Evolutionary conservation across 2,888 invertebrate genomes (phyloP), one percentile per base, ranked within the genome.

Genomic region (Ophion slaviceki): DNA sequence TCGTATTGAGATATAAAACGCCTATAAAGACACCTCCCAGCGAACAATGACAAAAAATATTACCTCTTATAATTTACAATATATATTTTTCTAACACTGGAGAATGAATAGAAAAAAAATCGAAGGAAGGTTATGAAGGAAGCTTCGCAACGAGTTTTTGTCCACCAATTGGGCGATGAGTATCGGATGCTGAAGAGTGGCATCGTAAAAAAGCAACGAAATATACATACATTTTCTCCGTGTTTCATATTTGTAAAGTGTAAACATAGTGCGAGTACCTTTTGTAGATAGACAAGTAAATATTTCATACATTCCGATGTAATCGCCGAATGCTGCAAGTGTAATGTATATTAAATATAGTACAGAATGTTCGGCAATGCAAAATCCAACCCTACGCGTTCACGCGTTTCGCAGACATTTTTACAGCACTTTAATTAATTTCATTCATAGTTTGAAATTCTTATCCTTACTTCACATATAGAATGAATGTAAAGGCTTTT

Each of bases 261-360:
- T 70, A 32, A 40, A 77, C 40, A 62, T 32, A 57, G 66, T 64
- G 45, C 20, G 53, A 36, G 62, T 11, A 74, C 24, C 66, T 68
- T 68, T 36, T 68, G 24, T 78, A 57, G 53, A 47, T 64, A n/a
- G 24, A 40, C 24, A 61, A 28, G 36, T 67, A 20, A 24, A 47
- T 79, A 64, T 68, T 59, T 40, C 77, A 59, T 77, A 84, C 74
- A 76, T 82, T 62, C 66, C 70, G 62, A 61, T 80, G 79, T 79
- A 57, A 62, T 85, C 76, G 82, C 67, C 24, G 85, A 82, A 82
- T 80, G 79, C 85, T 82, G 79, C 53, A 85, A 80, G 82, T 85
- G 82, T 82, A 75, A 82, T 82, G 82, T 85, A 67, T 82, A 67
- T 81, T 45, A 40, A 82, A 45, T 82, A 71, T 75, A 79, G 76